Base-by-base conservation (phyloP, 2,797 vertebrate genomes). In the Pampus argenteus region DNA sequence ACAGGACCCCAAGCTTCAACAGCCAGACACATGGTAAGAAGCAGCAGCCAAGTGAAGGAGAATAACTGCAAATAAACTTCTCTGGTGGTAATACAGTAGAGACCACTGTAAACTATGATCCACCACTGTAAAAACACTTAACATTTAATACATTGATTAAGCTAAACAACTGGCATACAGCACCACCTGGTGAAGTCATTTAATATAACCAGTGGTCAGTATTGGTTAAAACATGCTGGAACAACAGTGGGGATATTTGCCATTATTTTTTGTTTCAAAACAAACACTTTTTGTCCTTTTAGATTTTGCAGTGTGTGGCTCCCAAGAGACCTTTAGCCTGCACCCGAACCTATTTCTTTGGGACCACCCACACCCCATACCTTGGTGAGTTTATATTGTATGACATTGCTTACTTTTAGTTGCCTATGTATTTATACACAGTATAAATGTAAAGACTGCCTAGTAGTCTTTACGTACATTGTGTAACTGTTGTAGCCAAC, bases 321-420 rank as follows among this genome's bases (percentile, higher is more conserved):
- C 96, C 98, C n/a, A 98, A 96, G 91, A 96, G 96, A 75, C 96
- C 97, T 49, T 88, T 99, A 31, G 93, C 96, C 76, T 99, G 98
- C 88, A 95, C 97, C 51, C 95, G 98, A 74, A 99, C 98, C 5
- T 99, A 96, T 89, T 98, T 99, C 89, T 97, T 99, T 86, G 98
- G 96, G 81, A 94, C 93, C 40, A 96, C 97, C 76, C 96, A 99
- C 79, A 22, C 93, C 38, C 97, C 98, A 45, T 98, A 96, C 78
- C 89, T 98, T 45, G 98, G 98, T 99, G 81, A 88, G 89, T 20
- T 58, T 76, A 64, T 38, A 55, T 3, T 60, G 0, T 26, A 13
- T 67, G 5, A 47, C 28, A 47, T 28, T 42, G 4, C 10, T 64
- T 0, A 0, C 15, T 49, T 20, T 34, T 20, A 36, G 18, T 34